These are phyloP conservation scores for Ceyx erithaca DNA, from an alignment of 2,797 vertebrate species.

Conservation along the genomic window DNA sequence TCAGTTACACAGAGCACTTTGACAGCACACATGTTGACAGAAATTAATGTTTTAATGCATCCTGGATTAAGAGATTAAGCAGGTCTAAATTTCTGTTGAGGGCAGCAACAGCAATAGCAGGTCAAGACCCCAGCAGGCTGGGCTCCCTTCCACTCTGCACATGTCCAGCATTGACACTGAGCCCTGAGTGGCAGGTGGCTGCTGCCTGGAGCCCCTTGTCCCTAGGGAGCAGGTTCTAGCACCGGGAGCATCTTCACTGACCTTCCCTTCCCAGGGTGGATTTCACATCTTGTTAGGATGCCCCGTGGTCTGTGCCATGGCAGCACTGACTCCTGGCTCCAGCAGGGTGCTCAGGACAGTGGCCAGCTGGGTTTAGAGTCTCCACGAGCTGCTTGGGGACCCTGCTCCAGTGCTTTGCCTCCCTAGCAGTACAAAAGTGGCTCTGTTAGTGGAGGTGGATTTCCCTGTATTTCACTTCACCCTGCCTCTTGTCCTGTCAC, in stretches of 20 bases:
- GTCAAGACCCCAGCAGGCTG: not conserved
- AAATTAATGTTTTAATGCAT: not conserved
- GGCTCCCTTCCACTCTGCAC: not conserved
- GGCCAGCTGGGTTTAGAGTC: not conserved
- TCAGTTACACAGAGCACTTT: not conserved
- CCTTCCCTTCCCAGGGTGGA: not conserved
- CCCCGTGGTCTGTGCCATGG: fast-evolving
- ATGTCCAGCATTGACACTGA: not conserved
- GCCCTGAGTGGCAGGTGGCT: not conserved
- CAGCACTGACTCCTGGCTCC: not conserved
- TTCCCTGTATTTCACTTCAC: not conserved
- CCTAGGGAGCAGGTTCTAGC: not conserved
- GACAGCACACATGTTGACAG: not conserved
- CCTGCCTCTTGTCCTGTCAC: not conserved
- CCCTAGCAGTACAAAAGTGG: not conserved
- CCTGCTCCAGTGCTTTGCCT: not conserved
- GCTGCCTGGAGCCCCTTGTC: not conserved
- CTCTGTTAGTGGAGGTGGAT: not conserved
- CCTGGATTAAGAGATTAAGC: not conserved
- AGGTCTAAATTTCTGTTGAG: not conserved
- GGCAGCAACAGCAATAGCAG: not conserved
- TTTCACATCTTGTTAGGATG: not conserved
- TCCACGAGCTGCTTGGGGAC: not conserved
- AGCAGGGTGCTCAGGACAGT: not conserved
- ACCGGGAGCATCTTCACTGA: not conserved